phyloP scores from a whole-genome alignment of 2,888 invertebrate species.

The Anticlea derivata region DNA sequence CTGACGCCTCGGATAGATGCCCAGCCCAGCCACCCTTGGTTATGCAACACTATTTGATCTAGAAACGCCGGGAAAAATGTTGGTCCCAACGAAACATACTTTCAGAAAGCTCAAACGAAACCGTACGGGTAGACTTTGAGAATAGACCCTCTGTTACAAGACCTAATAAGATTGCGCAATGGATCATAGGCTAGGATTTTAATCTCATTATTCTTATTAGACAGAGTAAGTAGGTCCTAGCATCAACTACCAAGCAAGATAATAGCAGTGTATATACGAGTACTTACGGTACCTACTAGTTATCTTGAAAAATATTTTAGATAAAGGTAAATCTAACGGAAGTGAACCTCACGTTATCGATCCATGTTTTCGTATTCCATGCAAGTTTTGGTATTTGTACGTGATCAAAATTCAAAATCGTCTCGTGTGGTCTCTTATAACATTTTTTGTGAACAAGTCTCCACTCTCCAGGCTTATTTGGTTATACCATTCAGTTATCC shows the following conservation, averaged over 20 bases:
- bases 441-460: conserved; percentile 21
- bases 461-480: conserved; percentile 33
- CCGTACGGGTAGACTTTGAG: conserved; percentile 26
- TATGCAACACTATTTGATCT: conserved; percentile 69
- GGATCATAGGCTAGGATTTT: neutral
- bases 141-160: conserved; percentile 35
- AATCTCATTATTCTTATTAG: conserved; percentile 11
- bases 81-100: conserved; percentile 43
- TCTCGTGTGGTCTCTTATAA: conserved; percentile 30
- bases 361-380: conserved; percentile 15
- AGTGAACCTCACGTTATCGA: conserved; percentile 6
- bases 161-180: conserved; percentile 30
- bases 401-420: conserved; percentile 23
- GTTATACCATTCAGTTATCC: conserved; percentile 41
- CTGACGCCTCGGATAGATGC: conserved; percentile 51
- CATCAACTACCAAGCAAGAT: neutral
- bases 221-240: neutral
- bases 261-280: too few relatives aligned
- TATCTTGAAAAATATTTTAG: too few relatives aligned
- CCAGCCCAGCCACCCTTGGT: conserved; percentile 57
- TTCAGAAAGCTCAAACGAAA: neutral
- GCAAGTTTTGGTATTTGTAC: conserved; percentile 22
- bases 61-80: conserved; percentile 60
- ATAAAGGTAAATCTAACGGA: neutral
- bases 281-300: too few relatives aligned